Percentiles rank a stretch among this genome's conserved stretches.
These are phyloP conservation scores for Clanis bilineata DNA, from an alignment of 2,888 invertebrate species.

Conservation along the genomic window DNA sequence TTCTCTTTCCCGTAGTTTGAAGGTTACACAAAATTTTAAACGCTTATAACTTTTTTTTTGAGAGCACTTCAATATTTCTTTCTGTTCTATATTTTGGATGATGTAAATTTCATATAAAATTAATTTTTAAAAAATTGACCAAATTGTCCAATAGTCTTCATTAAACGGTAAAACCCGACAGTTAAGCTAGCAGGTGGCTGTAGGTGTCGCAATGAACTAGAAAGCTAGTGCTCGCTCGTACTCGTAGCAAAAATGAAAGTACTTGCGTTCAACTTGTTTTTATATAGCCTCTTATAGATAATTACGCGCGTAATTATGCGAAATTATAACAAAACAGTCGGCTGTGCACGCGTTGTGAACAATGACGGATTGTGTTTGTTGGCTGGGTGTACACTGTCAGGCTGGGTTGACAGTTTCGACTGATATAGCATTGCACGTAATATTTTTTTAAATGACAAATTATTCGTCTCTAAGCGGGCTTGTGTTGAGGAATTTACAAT, in stretches of 20 bases:
- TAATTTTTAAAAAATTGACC: no score
- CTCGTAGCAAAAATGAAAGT: conserved; percentile 36
- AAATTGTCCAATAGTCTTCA: no score
- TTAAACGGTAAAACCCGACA: neutral
- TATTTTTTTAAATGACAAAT: neutral
- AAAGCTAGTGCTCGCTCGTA: conserved; percentile 27
- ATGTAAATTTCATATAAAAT: no score
- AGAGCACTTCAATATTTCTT: no score
- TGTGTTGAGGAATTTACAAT: no score
- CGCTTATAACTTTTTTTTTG: no score
- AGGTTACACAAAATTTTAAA: no score
- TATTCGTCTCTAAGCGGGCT: no score
- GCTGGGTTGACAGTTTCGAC: neutral
- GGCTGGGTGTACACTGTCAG: neutral
- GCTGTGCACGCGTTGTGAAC: neutral
- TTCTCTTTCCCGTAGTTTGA: no score
- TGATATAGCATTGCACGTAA: neutral
- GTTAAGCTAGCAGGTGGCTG: neutral
- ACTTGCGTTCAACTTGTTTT: conserved; percentile 28
- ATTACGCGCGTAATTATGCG: conserved; percentile 29
- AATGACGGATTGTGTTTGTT: neutral
- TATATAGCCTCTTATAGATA: conserved; percentile 17
- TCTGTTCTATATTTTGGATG: no score
- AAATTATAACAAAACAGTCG: conserved; percentile 21
- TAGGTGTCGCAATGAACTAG: conserved; percentile 21